Evolutionary conservation across 2,113 vertebrate species (phyloP).

Genomic region (Pungitius pungitius): DNA sequence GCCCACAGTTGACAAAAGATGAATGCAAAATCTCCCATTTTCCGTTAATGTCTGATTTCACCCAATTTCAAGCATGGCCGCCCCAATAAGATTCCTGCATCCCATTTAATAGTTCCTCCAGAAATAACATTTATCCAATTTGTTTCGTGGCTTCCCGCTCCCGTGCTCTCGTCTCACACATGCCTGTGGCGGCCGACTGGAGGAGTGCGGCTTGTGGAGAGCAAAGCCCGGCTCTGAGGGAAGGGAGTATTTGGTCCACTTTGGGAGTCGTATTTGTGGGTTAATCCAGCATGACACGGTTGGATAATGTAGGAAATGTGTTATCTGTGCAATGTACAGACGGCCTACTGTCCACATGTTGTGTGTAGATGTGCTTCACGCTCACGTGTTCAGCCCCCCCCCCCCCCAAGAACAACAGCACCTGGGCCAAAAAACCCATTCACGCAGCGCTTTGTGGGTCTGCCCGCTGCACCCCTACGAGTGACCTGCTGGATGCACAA

Average conservation of each 20-base stretch:
- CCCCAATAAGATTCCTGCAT: constrained; percentile 72
- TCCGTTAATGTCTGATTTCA: constrained; percentile 74
- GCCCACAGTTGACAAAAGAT: constrained; percentile 58
- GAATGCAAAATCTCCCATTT: constrained; percentile 66
- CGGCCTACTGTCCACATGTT: constrained; percentile 15
- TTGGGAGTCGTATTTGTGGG: constrained; percentile 40
- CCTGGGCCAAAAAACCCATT: constrained; percentile 36
- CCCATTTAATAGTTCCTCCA: constrained; percentile 76
- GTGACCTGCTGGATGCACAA: constrained; percentile 56
- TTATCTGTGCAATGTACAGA: constrained; percentile 36
- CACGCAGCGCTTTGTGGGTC: too few relatives aligned
- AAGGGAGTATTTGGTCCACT: constrained; percentile 44
- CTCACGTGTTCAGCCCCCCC: constrained; percentile 11
- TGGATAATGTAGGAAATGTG: constrained; percentile 29
- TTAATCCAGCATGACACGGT: constrained; percentile 43
- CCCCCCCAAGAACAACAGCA: constrained; percentile 20
- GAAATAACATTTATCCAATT: constrained; percentile 83
- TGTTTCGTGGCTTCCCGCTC: constrained; percentile 73
- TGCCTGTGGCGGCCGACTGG: constrained; percentile 50
- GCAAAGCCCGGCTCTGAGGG: constrained; percentile 31
- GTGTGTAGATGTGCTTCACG: neutral
- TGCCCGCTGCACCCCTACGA: constrained; percentile 26
- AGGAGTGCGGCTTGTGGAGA: constrained; percentile 31
- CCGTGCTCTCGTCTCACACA: constrained; percentile 59
- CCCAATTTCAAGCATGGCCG: constrained; percentile 82